Base-by-base conservation (phyloP, 2,797 vertebrate genomes). In the Tiaroga cobitis region DNA sequence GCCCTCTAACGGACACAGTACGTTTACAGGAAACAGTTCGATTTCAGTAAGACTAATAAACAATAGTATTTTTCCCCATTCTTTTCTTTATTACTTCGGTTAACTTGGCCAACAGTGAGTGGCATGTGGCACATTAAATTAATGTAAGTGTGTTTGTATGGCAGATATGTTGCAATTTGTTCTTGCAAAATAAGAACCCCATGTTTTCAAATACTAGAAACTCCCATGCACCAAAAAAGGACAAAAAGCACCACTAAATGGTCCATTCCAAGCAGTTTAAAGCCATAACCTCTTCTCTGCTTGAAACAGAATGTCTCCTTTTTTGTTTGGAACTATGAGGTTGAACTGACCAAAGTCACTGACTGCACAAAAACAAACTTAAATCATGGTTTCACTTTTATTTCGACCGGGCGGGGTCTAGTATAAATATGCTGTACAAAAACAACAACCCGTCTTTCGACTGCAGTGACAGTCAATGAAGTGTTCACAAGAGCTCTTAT, bases 381-480 rank as follows among this genome's bases (percentile, higher is more conserved):
- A n/a, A n/a, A n/a, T 18, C 16, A 2, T 4, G 8, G 41, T 74
- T 74, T 74, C 26, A 39, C 67, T 26, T 59, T 2, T 4, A 21
- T 0, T 10, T 68, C 2, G 1, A 11, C 3, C 10, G 26, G 74
- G 74, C 0, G 32, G 29, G 3, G 11, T 11, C 5, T 13, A 32
- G 8, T 9, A 26, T 26, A 16, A 4, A 24, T 1, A 74, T 18
- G 1, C 6, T 26, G 15, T 26, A 5, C 0, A 24, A 21, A 4
- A 63, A 80, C 29, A 51, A 34, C 2, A 49, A 56, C 4, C 0
- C 3, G 0, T 2, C 2, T 37, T 75, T 75, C 70, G 39, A n/a
- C 26, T 63, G 39, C 70, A 61, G 69, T n/a, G 51, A 74, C 37
- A 59, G 68, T 46, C 56, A 82, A 73, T 21, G 8, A 79, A 21